These are phyloP conservation scores for Butastur rufipennis DNA, from an alignment of 2,113 vertebrate species.

Conservation along the genomic window DNA sequence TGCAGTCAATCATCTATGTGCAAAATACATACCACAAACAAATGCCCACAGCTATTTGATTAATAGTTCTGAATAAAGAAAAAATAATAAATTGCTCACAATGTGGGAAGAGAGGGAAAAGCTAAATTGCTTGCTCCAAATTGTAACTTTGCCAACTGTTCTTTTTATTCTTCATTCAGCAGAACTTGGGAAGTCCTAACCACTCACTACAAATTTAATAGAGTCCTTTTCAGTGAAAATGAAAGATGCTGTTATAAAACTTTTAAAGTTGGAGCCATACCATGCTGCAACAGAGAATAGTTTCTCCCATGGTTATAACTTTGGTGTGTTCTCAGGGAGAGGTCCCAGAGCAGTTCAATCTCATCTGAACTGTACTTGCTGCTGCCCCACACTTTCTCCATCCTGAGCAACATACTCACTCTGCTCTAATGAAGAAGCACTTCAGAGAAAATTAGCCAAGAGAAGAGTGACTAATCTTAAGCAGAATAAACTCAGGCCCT, in stretches of 20 bases:
- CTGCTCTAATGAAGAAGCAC: background rate
- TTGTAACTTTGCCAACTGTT: background rate
- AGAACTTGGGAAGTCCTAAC: background rate
- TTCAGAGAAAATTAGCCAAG: background rate
- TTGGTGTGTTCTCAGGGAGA: background rate
- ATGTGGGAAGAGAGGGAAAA: background rate
- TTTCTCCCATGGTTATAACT: background rate
- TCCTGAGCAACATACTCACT: background rate
- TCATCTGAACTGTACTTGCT: background rate
- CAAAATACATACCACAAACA: background rate
- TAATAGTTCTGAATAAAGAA: background rate
- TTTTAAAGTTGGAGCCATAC: background rate
- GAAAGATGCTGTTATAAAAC: background rate
- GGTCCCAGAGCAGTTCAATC: background rate
- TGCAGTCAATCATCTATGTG: background rate
- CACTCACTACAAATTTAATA: background rate
- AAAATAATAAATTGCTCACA: background rate
- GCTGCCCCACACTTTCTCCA: background rate
- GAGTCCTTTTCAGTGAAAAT: background rate
- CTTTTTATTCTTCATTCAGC: background rate
- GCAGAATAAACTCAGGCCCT: background rate
- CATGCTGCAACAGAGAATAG: background rate
- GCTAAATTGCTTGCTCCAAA: background rate
- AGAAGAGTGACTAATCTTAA: background rate
- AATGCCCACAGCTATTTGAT: background rate